Conservation (phyloP, 2,888 invertebrate species). For the Vanessa cardui region DNA sequence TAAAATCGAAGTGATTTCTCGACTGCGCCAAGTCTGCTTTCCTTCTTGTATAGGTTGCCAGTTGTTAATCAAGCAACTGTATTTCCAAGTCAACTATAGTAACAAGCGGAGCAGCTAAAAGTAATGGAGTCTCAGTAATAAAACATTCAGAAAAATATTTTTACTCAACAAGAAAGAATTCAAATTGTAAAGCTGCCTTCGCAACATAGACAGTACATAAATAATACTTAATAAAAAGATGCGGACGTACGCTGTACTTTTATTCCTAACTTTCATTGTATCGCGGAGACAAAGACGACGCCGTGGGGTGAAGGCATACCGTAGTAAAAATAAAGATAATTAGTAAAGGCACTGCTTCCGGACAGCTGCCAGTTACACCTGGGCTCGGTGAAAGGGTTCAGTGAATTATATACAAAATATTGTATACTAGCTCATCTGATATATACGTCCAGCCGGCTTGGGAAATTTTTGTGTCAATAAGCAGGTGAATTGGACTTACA, state of each 20-base stretch:
- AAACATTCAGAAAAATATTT: constrained; percentile 9
- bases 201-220: constrained; percentile 20
- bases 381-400: constrained; percentile 54
- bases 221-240: constrained; percentile 36
- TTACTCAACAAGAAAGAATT: constrained; percentile 12
- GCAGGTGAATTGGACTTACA: constrained; percentile 5
- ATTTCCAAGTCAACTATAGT: background rate
- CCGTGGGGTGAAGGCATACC: constrained; percentile 39
- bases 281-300: constrained; percentile 36
- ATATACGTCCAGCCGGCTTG: constrained; percentile 16
- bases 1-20: too few species aligned
- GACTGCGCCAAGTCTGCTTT: too few species aligned
- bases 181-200: constrained; percentile 21
- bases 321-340: constrained; percentile 50
- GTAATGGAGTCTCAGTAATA: constrained; percentile 3
- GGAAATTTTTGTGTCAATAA: constrained; percentile 8
- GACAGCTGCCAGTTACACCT: constrained; percentile 77
- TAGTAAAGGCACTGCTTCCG: constrained; percentile 50
- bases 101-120: background rate
- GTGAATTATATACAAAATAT: constrained; percentile 54
- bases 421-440: constrained; percentile 33
- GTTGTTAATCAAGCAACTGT: too few species aligned
- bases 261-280: constrained; percentile 38
- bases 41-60: too few species aligned
- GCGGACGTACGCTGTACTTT: constrained; percentile 36